Evolutionary conservation across 2,113 vertebrate genomes (phyloP), one percentile per base, ranked within the genome.

Genomic region (Gallinago jamesoni): DNA sequence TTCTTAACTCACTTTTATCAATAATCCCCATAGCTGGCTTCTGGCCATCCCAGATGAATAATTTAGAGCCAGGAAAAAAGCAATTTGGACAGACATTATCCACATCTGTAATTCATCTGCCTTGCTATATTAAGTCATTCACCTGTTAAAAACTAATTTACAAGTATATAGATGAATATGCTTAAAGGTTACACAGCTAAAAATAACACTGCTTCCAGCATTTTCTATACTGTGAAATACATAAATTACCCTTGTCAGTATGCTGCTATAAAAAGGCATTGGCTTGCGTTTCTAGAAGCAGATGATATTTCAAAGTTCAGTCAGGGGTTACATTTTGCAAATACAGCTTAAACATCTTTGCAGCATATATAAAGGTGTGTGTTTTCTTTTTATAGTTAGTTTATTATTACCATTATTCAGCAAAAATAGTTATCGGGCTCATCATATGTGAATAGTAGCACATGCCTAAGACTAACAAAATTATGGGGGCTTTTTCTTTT

Each of bases 1-100:
- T 97, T 97, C 92, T 97, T 97, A 95, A 96, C 92, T 96, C 79
- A 68, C 53, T 96, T 96, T 96, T 96, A 96, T 96, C 96, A 95
- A 95, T 95, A 95, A 94, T 70, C 69, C 81, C 57, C 67, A 80
- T 23, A 60, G 60, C 39, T 97, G 96, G 89, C 95, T 91, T 85
- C 82, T 92, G 91, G 91, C 92, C 94, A 96, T 87, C 53, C 59
- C 90, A 92, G 63, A 91, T 92, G 77, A 95, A 94, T 91, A 95
- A 94, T 96, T 81, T 81, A 91, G 85, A 95, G 84, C 62, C 73
- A 94, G 81, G 82, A 68, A 72, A 90, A 79, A 84, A 59, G 82
- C 63, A 41, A 47, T 83, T 91, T 97, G 89, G 94, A 93, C 80
- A 92, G 87, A 96, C 79, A 62, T 92, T 80, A 73, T 72, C 59